phyloP scores from a whole-genome alignment of 2,797 vertebrate genomes.

The Mastacembelus armatus region DNA sequence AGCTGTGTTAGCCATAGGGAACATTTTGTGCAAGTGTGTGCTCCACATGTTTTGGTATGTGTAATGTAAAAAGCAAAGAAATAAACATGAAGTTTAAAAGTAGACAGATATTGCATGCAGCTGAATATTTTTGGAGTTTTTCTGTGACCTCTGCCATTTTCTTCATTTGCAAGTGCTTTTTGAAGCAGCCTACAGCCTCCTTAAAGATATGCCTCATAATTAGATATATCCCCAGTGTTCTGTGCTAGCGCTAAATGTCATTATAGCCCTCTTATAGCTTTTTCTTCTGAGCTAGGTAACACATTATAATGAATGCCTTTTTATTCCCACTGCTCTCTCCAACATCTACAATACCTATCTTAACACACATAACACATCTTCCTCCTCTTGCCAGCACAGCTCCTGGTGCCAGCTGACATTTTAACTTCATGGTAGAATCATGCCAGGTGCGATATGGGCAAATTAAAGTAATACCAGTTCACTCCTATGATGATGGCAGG shows the following conservation, averaged over 20 bases:
- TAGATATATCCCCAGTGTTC: slow-evolving; percentile 47
- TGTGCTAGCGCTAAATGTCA: slow-evolving; percentile 41
- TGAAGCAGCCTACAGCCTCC: slow-evolving; percentile 21
- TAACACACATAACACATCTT: slow-evolving; percentile 13
- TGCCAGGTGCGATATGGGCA: not conserved
- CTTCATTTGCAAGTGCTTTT: slow-evolving; percentile 18
- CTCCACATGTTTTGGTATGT: slow-evolving; percentile 47
- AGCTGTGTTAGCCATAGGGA: slow-evolving; percentile 69
- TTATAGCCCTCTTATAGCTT: slow-evolving; percentile 57
- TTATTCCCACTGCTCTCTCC: slow-evolving; percentile 32
- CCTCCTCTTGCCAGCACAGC: slow-evolving; percentile 3
- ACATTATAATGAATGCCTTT: slow-evolving; percentile 62
- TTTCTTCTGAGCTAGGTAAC: slow-evolving; percentile 49
- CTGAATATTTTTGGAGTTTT: slow-evolving; percentile 1
- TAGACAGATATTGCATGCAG: slow-evolving; percentile 1
- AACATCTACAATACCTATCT: not conserved
- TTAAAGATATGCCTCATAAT: slow-evolving; percentile 55
- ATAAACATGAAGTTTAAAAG: slow-evolving; percentile 37
- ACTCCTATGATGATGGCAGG: slow-evolving; percentile 18
- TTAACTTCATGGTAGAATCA: slow-evolving; percentile 1
- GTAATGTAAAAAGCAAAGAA: slow-evolving; percentile 21
- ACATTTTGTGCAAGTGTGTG: slow-evolving; percentile 35
- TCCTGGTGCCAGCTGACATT: slow-evolving; percentile 33
- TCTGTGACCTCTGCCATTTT: slow-evolving; percentile 25
- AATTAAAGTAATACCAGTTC: slow-evolving; percentile 48